Base-by-base conservation (phyloP, 2,888 invertebrate species). In the Cataglyphis albicans region DNA sequence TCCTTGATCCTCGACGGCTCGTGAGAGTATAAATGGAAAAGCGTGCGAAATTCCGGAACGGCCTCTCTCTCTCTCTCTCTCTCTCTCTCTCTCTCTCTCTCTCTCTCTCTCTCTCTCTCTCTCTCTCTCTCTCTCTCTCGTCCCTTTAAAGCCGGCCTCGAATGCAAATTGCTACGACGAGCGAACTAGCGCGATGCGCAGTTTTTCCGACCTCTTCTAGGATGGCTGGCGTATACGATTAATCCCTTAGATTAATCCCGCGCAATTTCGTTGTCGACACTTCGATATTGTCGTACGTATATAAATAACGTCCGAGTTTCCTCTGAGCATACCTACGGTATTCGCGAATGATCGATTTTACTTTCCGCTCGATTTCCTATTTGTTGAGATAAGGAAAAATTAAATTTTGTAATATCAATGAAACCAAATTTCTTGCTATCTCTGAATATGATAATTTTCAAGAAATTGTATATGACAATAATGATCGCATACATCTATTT, bases 1-100 rank as follows among this genome's bases (percentile, higher is more conserved):
- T 91, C 91, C 91, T 90, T 84, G 86, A 86, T 89, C 85, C 88
- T 86, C 87, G 74, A 82, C 84, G 81, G 83, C 82, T 86, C 76
- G 81, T 78, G 76, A 72, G 78, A 86, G 80, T 70, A 57, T 25
- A 67, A 84, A 84, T 78, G 85, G 81, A 88, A 84, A 88, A 88
- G 81, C 48, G 78, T 59, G 57, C 67, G 55, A 76, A 76, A 76
- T 61, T 48, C 72, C 59, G 35, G 12, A 61, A 38, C 35, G 59
- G 6, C 44, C n/a, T 67, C 67, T 4, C 32, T 32, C 9, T 0
- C 32, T 32, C n/a, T 70, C 9, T 0, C 32, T 32, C n/a, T 70
- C 9, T 0, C 32, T 32, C n/a, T 70, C 9, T 0, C 32, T 32
- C n/a, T 70, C 32, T 32, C 9, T 0, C 32, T 32, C n/a, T 70